Percentiles rank a stretch among this genome's conserved stretches.
Conservation (phyloP, 2,113 vertebrate species). For the Zosterops hypoxanthus region DNA sequence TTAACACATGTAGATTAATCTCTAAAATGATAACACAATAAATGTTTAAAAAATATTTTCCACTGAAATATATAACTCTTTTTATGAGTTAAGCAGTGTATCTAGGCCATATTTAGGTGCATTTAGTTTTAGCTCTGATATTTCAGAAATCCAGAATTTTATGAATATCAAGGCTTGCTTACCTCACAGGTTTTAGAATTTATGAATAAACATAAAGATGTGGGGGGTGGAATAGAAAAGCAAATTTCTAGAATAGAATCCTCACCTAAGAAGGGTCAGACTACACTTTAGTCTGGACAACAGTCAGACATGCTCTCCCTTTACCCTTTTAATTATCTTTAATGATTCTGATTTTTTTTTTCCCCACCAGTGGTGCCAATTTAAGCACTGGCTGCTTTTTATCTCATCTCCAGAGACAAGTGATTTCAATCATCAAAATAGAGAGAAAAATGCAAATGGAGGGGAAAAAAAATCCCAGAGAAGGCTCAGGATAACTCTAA, state of each 20-base stretch:
- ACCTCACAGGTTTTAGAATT: neutral
- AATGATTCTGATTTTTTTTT: neutral
- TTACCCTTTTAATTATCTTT: neutral
- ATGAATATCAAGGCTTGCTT: neutral
- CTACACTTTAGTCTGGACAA: neutral
- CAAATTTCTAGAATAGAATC: neutral
- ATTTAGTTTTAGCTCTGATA: neutral
- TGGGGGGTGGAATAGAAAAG: neutral
- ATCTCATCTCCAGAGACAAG: neutral
- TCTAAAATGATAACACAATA: neutral
- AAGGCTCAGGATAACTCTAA: neutral
- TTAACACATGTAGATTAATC: neutral
- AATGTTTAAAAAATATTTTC: neutral
- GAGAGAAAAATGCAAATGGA: neutral
- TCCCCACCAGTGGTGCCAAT: neutral
- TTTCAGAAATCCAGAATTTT: neutral
- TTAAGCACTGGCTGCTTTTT: neutral
- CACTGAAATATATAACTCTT: neutral
- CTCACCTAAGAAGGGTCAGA: neutral
- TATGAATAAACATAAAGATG: neutral
- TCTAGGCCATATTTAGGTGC: neutral
- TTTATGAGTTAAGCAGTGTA: neutral
- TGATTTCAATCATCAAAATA: slow-evolving; percentile 15
- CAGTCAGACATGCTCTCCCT: neutral
- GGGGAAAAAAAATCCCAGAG: neutral